phyloP scores from a whole-genome alignment of 2,888 invertebrate species.

The Azorinus chamasolen region DNA sequence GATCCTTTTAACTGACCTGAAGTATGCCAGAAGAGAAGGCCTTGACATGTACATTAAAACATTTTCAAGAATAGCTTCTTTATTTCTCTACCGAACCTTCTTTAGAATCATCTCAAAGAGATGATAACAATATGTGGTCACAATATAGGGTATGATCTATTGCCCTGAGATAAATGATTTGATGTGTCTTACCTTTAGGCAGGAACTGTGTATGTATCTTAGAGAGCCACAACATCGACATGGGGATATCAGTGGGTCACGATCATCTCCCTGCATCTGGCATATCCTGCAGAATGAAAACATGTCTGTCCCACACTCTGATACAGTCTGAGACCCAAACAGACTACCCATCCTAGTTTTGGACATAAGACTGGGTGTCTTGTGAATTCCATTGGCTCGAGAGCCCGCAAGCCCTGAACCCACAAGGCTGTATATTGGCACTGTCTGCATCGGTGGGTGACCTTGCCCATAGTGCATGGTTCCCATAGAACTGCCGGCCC shows the following conservation, averaged over 20 bases:
- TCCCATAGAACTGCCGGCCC: slow-evolving; percentile 61
- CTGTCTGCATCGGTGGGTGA: slow-evolving; percentile 1
- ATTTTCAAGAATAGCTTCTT: too few relatives aligned
- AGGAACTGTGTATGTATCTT: slow-evolving; percentile 87
- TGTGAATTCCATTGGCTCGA: slow-evolving; percentile 15
- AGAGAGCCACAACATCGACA: slow-evolving; percentile 88
- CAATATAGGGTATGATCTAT: not conserved
- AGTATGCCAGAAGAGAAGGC: too few relatives aligned
- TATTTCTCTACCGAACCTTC: too few relatives aligned
- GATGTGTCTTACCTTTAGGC: slow-evolving; percentile 86
- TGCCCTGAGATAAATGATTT: not conserved
- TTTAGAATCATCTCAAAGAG: too few relatives aligned
- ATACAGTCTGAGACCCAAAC: slow-evolving; percentile 58
- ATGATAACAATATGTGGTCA: too few relatives aligned
- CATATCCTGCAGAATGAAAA: slow-evolving; percentile 88
- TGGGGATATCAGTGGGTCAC: slow-evolving; percentile 87
- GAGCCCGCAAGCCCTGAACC: too few relatives aligned
- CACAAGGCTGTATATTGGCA: too few relatives aligned
- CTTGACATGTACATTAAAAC: too few relatives aligned
- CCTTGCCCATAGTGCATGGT: slow-evolving; percentile 65
- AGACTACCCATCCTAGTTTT: slow-evolving; percentile 36
- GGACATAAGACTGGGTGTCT: slow-evolving; percentile 39
- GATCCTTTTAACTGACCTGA: too few relatives aligned
- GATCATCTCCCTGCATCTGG: slow-evolving; percentile 85
- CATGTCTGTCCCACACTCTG: slow-evolving; percentile 77